Evolutionary conservation across 2,888 invertebrate genomes (phyloP).

Genomic region (Leucoma salicis): DNA sequence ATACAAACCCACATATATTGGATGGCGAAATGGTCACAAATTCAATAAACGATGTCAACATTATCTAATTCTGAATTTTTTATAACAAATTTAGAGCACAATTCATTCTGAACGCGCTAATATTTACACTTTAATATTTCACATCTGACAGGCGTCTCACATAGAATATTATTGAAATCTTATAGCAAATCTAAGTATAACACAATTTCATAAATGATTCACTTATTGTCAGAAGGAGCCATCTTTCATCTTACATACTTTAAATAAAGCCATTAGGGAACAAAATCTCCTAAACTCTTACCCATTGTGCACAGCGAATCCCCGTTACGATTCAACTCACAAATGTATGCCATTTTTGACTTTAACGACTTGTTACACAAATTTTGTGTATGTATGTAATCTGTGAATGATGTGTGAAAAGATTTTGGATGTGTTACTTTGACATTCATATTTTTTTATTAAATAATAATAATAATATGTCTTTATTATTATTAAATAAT

Average conservation of each 20-base stretch:
- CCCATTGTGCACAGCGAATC: slow-evolving; percentile 5
- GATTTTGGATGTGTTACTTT: neutral
- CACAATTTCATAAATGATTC: neutral
- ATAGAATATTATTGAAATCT: too few species aligned
- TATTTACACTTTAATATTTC: too few species aligned
- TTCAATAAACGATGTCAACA: too few species aligned
- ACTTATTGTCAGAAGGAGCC: neutral
- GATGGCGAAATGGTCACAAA: too few species aligned
- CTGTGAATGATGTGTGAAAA: slow-evolving; percentile 3
- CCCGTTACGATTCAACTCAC: slow-evolving; percentile 6
- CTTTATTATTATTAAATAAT: too few species aligned
- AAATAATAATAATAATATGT: too few species aligned
- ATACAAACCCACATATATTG: too few species aligned
- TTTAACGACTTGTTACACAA: slow-evolving; percentile 12
- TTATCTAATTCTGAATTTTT: too few species aligned
- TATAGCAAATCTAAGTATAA: too few species aligned
- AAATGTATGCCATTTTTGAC: slow-evolving; percentile 15
- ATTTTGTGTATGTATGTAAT: slow-evolving; percentile 20
- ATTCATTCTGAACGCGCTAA: too few species aligned
- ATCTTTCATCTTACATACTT: neutral
- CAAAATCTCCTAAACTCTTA: slow-evolving; percentile 8
- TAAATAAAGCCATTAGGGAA: slow-evolving; percentile 6
- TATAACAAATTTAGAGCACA: too few species aligned
- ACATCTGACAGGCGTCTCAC: too few species aligned
- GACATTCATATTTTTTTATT: neutral